Evolutionary conservation across 2,797 vertebrate species (phyloP).

Genomic region (Ibycter americanus): DNA sequence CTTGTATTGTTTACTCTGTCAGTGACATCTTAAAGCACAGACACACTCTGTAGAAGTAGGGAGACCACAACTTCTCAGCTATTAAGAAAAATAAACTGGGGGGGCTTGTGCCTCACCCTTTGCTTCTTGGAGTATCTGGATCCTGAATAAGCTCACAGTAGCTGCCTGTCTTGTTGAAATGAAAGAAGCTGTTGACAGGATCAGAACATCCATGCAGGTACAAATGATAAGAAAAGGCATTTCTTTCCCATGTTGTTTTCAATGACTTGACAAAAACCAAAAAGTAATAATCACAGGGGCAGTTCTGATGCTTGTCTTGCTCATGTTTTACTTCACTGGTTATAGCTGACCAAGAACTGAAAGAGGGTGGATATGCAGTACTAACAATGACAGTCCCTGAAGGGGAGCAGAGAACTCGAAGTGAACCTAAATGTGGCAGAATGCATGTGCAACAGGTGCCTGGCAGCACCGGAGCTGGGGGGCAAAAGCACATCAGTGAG

Average conservation of each 20-base stretch:
- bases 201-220: not conserved
- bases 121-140: not conserved
- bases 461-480: not conserved
- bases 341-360: not conserved
- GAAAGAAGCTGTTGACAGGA: not conserved
- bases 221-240: not conserved
- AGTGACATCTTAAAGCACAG: not conserved
- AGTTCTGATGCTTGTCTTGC: not conserved
- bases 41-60: rapidly evolving
- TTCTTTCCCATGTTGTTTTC: not conserved
- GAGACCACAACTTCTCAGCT: not conserved
- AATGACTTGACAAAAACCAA: not conserved
- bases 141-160: not conserved
- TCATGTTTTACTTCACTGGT: not conserved
- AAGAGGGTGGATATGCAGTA: not conserved
- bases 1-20: not conserved
- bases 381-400: not conserved
- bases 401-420: not conserved
- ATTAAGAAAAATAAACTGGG: not conserved
- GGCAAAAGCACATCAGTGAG: not conserved
- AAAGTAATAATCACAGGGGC: not conserved
- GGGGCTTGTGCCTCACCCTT: not conserved
- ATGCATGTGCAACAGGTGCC: rapidly evolving
- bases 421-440: not conserved
- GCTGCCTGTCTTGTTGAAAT: not conserved